phyloP scores from a whole-genome alignment of 2,797 vertebrate genomes.

The Holocentrus rufus region DNA sequence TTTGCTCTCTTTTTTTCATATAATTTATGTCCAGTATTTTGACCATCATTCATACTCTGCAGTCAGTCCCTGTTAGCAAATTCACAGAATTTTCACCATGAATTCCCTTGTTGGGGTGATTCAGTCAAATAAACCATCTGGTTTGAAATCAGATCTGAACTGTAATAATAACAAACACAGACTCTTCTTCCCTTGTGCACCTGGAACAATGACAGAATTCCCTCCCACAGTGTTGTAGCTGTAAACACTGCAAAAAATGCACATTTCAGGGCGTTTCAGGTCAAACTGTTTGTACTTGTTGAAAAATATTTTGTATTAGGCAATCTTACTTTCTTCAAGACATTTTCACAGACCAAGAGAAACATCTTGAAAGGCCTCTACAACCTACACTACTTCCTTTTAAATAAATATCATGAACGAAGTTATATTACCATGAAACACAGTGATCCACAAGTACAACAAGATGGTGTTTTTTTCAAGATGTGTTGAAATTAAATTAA shows the following conservation, averaged over 20 bases:
- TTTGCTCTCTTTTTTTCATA: conserved; percentile 20
- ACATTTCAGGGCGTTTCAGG: conserved; percentile 16
- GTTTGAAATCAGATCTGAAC: conserved; percentile 4
- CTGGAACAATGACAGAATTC: conserved; percentile 8
- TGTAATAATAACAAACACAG: not conserved
- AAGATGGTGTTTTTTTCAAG: conserved; percentile 36
- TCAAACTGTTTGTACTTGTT: conserved; percentile 21
- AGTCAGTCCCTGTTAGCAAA: conserved; percentile 17
- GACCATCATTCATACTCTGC: not conserved
- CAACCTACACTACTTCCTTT: not conserved
- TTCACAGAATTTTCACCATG: conserved; percentile 1
- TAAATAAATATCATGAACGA: conserved; percentile 33
- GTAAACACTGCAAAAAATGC: conserved; percentile 27
- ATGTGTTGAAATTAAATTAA: conserved; percentile 38
- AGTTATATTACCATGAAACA: conserved; percentile 24
- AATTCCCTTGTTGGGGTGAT: conserved; percentile 19
- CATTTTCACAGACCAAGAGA: conserved; percentile 7
- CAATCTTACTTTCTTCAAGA: conserved; percentile 11
- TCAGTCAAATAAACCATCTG: conserved; percentile 15
- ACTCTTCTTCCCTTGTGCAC: conserved; percentile 1
- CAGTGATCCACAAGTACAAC: conserved; percentile 11
- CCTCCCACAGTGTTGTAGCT: not conserved
- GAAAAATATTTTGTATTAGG: not conserved
- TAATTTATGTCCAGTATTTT: conserved; percentile 10
- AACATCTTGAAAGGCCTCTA: conserved; percentile 16